phyloP scores from a whole-genome alignment of 1,140 invertebrate genomes.

The Aporrectodea caliginosa region DNA sequence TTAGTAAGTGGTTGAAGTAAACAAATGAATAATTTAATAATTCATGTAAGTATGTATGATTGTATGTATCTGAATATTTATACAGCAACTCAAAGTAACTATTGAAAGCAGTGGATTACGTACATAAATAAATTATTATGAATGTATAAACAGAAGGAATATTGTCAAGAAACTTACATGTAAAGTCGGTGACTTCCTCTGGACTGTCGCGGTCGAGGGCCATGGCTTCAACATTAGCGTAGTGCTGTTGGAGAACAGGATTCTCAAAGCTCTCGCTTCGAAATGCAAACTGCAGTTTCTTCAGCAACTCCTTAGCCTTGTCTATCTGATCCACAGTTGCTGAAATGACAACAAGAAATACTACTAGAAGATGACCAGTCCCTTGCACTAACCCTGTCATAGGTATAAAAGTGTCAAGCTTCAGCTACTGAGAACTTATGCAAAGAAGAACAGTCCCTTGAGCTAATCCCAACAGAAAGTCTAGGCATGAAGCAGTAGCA shows the following conservation, averaged over 20 bases:
- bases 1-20: too few species aligned
- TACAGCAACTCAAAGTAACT: too few species aligned
- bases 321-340: slow-evolving; percentile 51
- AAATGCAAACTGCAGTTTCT: slow-evolving; percentile 58
- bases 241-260: slow-evolving; percentile 58
- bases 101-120: too few species aligned
- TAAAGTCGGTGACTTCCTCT: slow-evolving; percentile 57
- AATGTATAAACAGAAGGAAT: slow-evolving; percentile 1
- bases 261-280: slow-evolving; percentile 57
- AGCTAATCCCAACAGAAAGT: too few species aligned
- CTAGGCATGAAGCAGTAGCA: too few species aligned
- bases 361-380: neutral
- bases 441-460: too few species aligned
- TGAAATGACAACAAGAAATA: slow-evolving; percentile 35
- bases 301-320: slow-evolving; percentile 58
- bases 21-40: too few species aligned
- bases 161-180: slow-evolving; percentile 43
- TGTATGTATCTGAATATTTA: too few species aligned
- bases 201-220: slow-evolving; percentile 57
- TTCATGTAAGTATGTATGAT: too few species aligned
- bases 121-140: slow-evolving; percentile 30
- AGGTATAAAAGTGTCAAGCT: too few species aligned
- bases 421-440: too few species aligned
- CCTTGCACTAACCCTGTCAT: too few species aligned
- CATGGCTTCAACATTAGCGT: slow-evolving; percentile 59